Percentiles rank a stretch among this genome's conserved stretches.
Conservation (phyloP, 1,140 invertebrate genomes). For the Papilio glaucus region DNA sequence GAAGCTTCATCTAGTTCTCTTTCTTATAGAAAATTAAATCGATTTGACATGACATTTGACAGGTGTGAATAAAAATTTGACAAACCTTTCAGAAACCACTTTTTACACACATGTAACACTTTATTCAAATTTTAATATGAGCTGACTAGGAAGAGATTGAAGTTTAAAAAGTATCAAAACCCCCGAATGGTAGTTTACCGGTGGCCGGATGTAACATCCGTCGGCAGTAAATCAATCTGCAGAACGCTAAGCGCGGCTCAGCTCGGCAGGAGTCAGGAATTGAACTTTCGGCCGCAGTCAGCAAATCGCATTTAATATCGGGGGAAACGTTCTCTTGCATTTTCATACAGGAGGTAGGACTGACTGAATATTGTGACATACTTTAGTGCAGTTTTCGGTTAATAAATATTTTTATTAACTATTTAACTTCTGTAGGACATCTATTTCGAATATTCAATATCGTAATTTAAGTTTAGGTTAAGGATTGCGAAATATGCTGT, state of each 20-base stretch:
- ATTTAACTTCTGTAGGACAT: too few relatives aligned
- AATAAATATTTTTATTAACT: too few relatives aligned
- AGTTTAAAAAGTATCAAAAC: not conserved
- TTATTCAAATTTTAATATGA: not conserved
- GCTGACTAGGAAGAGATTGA: not conserved
- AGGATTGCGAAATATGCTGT: too few relatives aligned
- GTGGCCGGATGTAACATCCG: not conserved
- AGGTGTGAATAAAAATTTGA: too few relatives aligned
- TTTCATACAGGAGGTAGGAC: not conserved
- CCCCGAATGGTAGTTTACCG: constrained; percentile 1
- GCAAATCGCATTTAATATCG: constrained; percentile 18
- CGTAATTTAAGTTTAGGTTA: too few relatives aligned
- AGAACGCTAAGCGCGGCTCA: not conserved
- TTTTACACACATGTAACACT: too few relatives aligned
- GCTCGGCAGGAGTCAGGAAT: constrained; percentile 12
- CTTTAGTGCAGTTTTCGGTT: too few relatives aligned
- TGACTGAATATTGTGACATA: not conserved
- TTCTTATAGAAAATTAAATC: too few relatives aligned
- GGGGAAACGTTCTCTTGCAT: not conserved
- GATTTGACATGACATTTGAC: too few relatives aligned
- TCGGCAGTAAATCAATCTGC: constrained; percentile 18
- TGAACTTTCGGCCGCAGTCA: constrained; percentile 9
- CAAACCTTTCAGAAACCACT: too few relatives aligned
- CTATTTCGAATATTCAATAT: too few relatives aligned
- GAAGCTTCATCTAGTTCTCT: too few relatives aligned